Percentiles rank a stretch among this genome's conserved stretches.
Evolutionary conservation across 2,888 invertebrate genomes (phyloP).

Genomic region (Choristoneura rosaceana): DNA sequence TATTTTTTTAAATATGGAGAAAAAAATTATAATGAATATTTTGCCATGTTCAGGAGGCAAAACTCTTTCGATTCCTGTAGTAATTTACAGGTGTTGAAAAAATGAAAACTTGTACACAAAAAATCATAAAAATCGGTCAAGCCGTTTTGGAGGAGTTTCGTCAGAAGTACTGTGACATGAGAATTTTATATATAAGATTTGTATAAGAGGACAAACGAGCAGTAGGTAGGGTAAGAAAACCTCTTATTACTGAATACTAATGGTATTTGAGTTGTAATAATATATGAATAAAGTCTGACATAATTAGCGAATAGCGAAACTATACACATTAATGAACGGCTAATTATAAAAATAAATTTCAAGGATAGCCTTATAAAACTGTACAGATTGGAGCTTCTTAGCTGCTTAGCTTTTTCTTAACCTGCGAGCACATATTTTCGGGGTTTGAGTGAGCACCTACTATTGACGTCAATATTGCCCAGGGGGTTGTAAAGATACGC

Average conservation of each 20-base stretch:
- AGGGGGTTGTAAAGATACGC: slow-evolving; percentile 13
- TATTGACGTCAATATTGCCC: slow-evolving; percentile 10
- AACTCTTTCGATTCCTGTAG: too few species aligned
- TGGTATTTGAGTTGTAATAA: not conserved
- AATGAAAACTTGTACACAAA: too few species aligned
- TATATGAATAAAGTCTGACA: not conserved
- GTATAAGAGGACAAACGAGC: not conserved
- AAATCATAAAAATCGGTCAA: too few species aligned
- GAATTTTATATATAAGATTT: too few species aligned
- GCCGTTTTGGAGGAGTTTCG: too few species aligned
- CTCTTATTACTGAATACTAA: not conserved
- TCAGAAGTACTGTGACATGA: too few species aligned
- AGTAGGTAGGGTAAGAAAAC: not conserved
- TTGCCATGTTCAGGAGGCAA: too few species aligned
- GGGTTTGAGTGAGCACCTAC: not conserved
- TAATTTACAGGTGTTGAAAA: too few species aligned
- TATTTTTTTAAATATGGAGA: too few species aligned
- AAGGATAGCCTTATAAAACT: not conserved
- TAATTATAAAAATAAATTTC: not conserved
- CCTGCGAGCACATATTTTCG: slow-evolving; percentile 11
- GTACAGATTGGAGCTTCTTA: not conserved
- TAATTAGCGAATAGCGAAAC: not conserved
- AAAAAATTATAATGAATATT: too few species aligned
- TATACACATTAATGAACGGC: not conserved
- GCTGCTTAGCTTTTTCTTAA: not conserved